phyloP scores from a whole-genome alignment of 1,140 invertebrate species.

The Plectrocnemia conspersa region DNA sequence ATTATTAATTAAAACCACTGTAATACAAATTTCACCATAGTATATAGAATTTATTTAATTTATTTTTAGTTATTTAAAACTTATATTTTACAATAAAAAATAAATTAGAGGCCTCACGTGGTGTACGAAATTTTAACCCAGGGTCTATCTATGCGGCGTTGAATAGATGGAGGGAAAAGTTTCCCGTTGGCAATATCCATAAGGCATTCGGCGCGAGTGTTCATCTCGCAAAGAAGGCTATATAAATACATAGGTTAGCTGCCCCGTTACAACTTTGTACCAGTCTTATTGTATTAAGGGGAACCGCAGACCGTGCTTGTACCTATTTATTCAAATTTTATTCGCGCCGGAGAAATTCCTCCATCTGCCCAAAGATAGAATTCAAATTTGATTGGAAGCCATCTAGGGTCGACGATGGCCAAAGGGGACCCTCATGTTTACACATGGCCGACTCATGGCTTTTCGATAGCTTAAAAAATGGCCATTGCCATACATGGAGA shows the following conservation, averaged over 20 bases:
- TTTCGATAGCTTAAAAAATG: no score
- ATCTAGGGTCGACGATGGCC: slow-evolving; percentile 8
- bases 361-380: slow-evolving; percentile 31
- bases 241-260: slow-evolving; percentile 2
- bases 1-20: no score
- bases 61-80: background rate
- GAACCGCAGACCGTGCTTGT: slow-evolving; percentile 7
- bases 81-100: background rate
- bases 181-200: no score
- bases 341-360: slow-evolving; percentile 16
- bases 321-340: slow-evolving; percentile 35
- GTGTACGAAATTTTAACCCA: no score
- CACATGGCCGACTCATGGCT: slow-evolving; percentile 18
- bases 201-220: no score
- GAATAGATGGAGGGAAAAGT: no score
- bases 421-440: slow-evolving; percentile 17
- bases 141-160: no score
- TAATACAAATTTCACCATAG: no score
- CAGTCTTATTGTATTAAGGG: slow-evolving; percentile 14
- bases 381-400: slow-evolving; percentile 34
- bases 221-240: background rate
- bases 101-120: background rate
- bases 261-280: slow-evolving; percentile 15
- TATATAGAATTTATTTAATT: no score
- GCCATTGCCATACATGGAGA: no score